Percentiles rank a stretch among this genome's conserved stretches.
phyloP scores from a whole-genome alignment of 1,140 invertebrate genomes.

The Eupristina koningsbergeri region DNA sequence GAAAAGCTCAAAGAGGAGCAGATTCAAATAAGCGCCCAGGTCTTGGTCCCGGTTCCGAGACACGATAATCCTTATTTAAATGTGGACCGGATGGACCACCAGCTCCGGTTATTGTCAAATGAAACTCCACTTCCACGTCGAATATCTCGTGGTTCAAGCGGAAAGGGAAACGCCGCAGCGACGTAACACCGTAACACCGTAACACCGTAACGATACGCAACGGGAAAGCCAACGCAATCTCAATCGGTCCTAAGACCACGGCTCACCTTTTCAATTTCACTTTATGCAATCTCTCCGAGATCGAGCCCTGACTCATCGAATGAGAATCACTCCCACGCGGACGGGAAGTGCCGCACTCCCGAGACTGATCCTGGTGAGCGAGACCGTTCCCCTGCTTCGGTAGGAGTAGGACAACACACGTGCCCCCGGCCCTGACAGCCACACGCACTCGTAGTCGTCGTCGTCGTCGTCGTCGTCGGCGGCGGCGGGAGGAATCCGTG shows the following conservation, averaged over 20 bases:
- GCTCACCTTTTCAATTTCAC: background rate
- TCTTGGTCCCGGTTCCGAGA: no score
- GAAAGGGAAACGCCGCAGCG: background rate
- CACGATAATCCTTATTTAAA: no score
- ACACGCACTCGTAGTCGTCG: constrained; percentile 18
- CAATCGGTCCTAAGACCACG: no score
- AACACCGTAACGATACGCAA: no score
- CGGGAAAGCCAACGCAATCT: no score
- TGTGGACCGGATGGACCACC: no score
- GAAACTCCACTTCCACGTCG: no score
- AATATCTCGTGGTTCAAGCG: no score
- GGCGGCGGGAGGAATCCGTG: constrained; percentile 62
- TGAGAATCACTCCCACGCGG: background rate
- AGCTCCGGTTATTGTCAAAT: no score
- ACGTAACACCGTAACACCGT: no score
- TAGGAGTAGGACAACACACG: background rate
- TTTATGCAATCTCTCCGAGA: background rate
- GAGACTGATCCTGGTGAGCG: background rate
- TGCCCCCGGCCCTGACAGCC: constrained; percentile 59
- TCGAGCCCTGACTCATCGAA: background rate
- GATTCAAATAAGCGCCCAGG: no score
- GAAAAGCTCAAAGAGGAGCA: no score
- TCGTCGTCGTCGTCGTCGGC: constrained; percentile 55
- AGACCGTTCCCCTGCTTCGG: background rate
- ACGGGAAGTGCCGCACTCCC: background rate